phyloP scores from a whole-genome alignment of 1,140 invertebrate species.

The Phymorhynchus buccinoides region DNA sequence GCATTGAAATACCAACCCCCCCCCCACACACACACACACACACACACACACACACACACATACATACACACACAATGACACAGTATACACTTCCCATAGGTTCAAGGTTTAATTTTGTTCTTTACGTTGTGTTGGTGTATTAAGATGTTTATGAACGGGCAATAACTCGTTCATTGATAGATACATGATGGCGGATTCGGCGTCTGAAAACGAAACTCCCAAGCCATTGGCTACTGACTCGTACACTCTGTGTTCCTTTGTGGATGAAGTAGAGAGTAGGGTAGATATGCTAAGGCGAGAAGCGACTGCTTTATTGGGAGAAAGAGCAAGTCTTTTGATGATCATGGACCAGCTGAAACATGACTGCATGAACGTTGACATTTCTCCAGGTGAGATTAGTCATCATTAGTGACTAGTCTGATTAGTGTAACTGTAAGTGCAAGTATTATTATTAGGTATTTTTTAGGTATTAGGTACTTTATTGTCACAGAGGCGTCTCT shows the following conservation, averaged over 20 bases:
- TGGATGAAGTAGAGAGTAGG: constrained; percentile 40
- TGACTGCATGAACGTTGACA: constrained; percentile 11
- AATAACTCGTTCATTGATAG: not conserved
- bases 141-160: not conserved
- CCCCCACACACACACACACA: not conserved
- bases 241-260: constrained; percentile 29
- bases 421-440: too few species aligned
- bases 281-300: constrained; percentile 18
- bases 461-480: too few species aligned
- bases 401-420: too few species aligned
- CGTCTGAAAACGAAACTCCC: not conserved
- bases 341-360: constrained; percentile 29
- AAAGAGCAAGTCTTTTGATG: constrained; percentile 24
- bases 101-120: not conserved
- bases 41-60: constrained; percentile 8
- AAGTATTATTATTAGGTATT: too few species aligned
- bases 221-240: constrained; percentile 21
- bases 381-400: constrained; percentile 21
- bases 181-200: constrained; percentile 4
- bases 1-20: too few species aligned
- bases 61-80: not conserved
- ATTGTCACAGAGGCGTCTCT: too few species aligned
- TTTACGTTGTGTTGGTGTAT: too few species aligned
- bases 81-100: not conserved
- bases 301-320: not conserved